These are phyloP conservation scores for Montipora sp. DNA, from an alignment of 64 coral and sea anemone genomes.

Conservation along the genomic window DNA sequence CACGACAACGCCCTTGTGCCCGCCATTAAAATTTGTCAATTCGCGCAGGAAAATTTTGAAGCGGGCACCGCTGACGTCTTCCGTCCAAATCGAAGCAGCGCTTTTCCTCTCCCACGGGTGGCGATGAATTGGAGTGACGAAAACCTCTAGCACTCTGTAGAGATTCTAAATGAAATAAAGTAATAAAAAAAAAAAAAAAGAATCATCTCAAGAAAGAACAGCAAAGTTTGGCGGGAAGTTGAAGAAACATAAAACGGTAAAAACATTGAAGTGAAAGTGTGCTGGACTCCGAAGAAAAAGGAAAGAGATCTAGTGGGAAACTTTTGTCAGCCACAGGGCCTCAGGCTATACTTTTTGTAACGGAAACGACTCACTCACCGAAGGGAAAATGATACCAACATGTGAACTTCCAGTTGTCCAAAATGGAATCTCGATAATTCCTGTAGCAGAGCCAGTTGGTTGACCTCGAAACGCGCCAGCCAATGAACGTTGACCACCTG, in stretches of 20 bases:
- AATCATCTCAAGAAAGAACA: too few species aligned
- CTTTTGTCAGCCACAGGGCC: background rate
- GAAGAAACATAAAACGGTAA: too few species aligned
- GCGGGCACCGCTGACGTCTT: background rate
- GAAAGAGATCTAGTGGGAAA: background rate
- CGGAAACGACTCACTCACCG: background rate
- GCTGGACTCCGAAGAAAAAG: too few species aligned
- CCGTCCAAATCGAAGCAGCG: conserved; percentile 3
- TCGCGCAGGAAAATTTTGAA: conserved; percentile 12
- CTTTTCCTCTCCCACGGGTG: background rate
- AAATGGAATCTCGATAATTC: conserved; percentile 15
- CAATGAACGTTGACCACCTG: conserved; percentile 14
- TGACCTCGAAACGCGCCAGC: conserved; percentile 5
- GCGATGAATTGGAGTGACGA: conserved; percentile 1
- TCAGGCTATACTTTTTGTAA: background rate
- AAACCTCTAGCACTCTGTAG: background rate
- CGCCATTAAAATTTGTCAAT: conserved; percentile 3
- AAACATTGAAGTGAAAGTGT: too few species aligned
- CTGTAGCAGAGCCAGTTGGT: background rate
- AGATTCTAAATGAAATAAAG: background rate
- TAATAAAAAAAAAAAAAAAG: background rate
- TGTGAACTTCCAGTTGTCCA: conserved; percentile 2
- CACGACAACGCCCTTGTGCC: background rate
- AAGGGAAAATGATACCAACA: background rate
- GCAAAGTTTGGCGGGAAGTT: too few species aligned